A percentile compares a stretch with the other conserved stretches of the same genome.
These are phyloP conservation scores for Eumerus sabulonum DNA, from an alignment of 2,888 invertebrate genomes.

Conservation along the genomic window DNA sequence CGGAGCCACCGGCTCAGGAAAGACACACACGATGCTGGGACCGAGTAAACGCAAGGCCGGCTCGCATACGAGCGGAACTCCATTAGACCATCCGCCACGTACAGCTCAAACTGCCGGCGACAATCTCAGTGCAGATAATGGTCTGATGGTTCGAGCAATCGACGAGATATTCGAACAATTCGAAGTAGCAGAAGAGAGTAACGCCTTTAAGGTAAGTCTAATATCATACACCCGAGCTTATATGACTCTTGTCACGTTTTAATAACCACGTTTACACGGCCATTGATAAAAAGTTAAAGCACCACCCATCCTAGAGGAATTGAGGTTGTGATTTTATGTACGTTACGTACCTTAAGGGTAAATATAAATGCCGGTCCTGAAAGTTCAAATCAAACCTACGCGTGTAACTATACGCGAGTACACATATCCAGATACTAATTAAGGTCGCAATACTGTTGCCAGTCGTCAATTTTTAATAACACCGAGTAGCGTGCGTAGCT, in stretches of 20 bases:
- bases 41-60: slow-evolving; percentile 76
- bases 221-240: slow-evolving; percentile 10
- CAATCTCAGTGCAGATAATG: slow-evolving; percentile 75
- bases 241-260: too few species aligned
- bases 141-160: slow-evolving; percentile 79
- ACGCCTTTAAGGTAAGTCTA: slow-evolving; percentile 73
- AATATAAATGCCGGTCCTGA: too few species aligned
- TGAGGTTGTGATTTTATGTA: too few species aligned
- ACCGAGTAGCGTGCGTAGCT: slow-evolving; percentile 22
- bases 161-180: slow-evolving; percentile 78
- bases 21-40: slow-evolving; percentile 79
- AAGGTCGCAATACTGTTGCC: slow-evolving; percentile 26
- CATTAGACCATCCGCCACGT: slow-evolving; percentile 66
- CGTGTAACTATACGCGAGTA: too few species aligned
- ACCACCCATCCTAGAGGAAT: too few species aligned
- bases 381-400: too few species aligned
- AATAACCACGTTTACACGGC: too few species aligned
- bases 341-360: too few species aligned
- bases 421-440: too few species aligned
- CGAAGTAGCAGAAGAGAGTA: slow-evolving; percentile 75
- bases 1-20: slow-evolving; percentile 79
- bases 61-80: slow-evolving; percentile 68
- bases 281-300: too few species aligned
- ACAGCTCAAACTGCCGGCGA: slow-evolving; percentile 69
- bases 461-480: slow-evolving; percentile 55